Evolutionary conservation across 2,797 vertebrate species (phyloP), one percentile per base, ranked within the genome.

Genomic region (Vultur gryphus): DNA sequence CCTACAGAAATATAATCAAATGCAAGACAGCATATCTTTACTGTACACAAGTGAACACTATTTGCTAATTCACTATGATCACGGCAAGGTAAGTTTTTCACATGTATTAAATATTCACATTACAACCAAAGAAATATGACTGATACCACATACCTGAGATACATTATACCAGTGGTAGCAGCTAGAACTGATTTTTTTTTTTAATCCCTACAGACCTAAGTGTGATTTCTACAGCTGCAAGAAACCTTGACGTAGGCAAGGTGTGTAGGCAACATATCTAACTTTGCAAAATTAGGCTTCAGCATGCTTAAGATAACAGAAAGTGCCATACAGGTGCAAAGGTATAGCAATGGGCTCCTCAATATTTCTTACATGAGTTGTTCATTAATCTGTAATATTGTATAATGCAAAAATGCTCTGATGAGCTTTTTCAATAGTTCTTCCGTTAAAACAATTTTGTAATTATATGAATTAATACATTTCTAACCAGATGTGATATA

Each of bases 81-180:
- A 52, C 4, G 21, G 77, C 52, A 94, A 65, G 77, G 0, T 43
- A 76, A 62, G 26, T 84, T 89, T 92, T 84, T 92, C 59, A 84
- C 62, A 54, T 46, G 35, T 87, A 77, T 90, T 85, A 87, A 62
- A 90, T 92, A 95, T 51, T 96, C 94, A 96, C 92, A 92, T 95
- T 88, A 89, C 69, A 93, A 85, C 65, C 79, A 81, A 66, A 89
- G 80, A 77, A 82, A 57, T 49, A 76, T 4, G 31, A 93, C 76
- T 6, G 4, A 62, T 93, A 70, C 62, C 86, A 69, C 73, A 85
- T 92, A 97, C 96, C 93, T 97, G 96, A 96, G 96, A 96, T 81
- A 73, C 7, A 14, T 78, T 95, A 89, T 86, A 94, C 44, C 84
- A 81, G 71, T 71, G 43, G 87, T 80, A 92, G 84, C 92, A 91